Evolutionary conservation across 92 coral and sea anemone species (phyloP).

Genomic region (Blastomussa wellsi): DNA sequence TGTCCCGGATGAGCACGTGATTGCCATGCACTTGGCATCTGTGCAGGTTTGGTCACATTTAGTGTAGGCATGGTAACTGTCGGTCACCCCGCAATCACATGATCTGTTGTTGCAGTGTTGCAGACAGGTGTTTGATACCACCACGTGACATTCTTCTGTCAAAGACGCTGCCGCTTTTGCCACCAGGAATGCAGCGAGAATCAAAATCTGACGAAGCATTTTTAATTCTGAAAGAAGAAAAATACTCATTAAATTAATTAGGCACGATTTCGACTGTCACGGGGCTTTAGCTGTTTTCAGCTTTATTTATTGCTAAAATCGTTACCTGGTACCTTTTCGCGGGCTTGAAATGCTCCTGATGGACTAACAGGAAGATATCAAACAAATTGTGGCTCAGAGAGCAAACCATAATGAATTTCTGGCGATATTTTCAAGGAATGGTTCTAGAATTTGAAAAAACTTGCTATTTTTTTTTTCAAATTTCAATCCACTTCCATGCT

Average conservation of each 20-base stretch:
- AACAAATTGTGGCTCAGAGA: too few species aligned
- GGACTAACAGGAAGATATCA: too few species aligned
- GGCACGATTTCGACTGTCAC: background rate
- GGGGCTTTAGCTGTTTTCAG: too few species aligned
- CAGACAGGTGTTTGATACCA: slow-evolving; percentile 51
- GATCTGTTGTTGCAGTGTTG: slow-evolving; percentile 70
- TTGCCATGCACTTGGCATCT: slow-evolving; percentile 43
- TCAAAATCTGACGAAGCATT: slow-evolving; percentile 16
- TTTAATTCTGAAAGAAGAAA: background rate
- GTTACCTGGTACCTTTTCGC: too few species aligned
- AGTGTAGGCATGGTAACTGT: slow-evolving; percentile 29
- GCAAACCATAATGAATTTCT: too few species aligned
- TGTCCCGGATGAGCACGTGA: slow-evolving; percentile 65
- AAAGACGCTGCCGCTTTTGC: background rate
- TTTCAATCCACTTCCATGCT: too few species aligned
- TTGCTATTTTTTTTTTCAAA: too few species aligned
- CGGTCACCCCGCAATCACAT: slow-evolving; percentile 53
- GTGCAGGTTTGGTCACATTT: slow-evolving; percentile 68
- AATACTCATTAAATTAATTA: background rate
- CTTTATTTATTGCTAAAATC: too few species aligned
- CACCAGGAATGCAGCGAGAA: slow-evolving; percentile 7
- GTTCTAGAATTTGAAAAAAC: too few species aligned
- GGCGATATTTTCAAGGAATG: too few species aligned
- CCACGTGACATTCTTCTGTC: slow-evolving; percentile 25
- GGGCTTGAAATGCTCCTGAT: too few species aligned